Evolutionary conservation across 23 tunicate genomes (phyloP), one percentile per base, ranked within the genome.

Genomic region (Styela plicata): DNA sequence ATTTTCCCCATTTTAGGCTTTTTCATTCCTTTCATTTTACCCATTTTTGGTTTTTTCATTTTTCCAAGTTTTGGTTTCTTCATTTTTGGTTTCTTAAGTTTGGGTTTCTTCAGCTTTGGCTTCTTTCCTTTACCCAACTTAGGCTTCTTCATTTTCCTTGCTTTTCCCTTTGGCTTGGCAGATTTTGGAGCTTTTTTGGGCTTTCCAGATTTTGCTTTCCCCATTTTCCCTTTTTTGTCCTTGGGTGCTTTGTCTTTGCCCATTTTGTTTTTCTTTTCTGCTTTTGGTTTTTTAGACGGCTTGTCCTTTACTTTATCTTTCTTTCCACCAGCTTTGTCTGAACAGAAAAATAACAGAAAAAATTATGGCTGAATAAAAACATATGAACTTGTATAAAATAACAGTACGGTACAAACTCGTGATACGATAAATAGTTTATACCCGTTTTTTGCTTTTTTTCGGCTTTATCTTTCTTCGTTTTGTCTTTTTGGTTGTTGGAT

Each of bases 1-100:
- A 79, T 73, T 73, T 73, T 78, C 1, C 80, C 70, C 63, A 61
- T 52, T 63, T 89, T 89, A 1, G 82, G 82, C 71, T 30, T 66
- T 37, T 87, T 87, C 68, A 76, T 7, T 76, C 81, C 81, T 76
- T 76, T 76, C 53, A 76, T 25, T 76, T 76, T 76, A 18, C 53
- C 81, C 81, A 69, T 25, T 37, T 67, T 85, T 0, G 69, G 57
- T 28, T 2, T 79, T 44, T 85, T 85, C 70, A 67, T 28, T n/a
- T 24, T 24, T 10, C 62, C 62, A 3, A 44, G 35, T 34, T 31
- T 52, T 17, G 24, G 31, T 70, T 79, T 79, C 21, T 36, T 37
- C 37, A n/a, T n/a, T 64, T 79, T 64, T 35, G 65, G 52, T 63
- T 28, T 34, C 52, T 79, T 79, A 3, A 52, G 34, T 2, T 77